Base-by-base conservation (phyloP, 2,113 vertebrate species). In the Gallinago jamesoni region DNA sequence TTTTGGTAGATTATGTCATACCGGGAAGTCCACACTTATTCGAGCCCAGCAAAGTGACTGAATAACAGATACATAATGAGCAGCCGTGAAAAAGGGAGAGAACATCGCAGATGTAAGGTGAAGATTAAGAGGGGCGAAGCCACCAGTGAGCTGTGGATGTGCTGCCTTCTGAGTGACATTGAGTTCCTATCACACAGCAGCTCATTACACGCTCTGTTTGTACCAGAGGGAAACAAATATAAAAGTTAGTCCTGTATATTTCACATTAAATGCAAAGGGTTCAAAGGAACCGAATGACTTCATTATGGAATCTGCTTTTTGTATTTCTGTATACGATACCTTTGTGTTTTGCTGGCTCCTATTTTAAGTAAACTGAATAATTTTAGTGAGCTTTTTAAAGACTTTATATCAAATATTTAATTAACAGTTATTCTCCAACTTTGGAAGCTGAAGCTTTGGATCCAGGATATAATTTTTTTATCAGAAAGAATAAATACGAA, bases 121-220 rank as follows among this genome's bases (percentile, higher is more conserved):
- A 56, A 84, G 91, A 94, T 89, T 85, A 96, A 93, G 91, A 89
- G 84, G 68, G 89, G 67, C 62, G 94, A 84, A 96, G 87, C 68
- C 94, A 94, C 52, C 77, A 72, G 70, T 33, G 88, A 91, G 92
- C 93, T 92, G 70, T 10, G 90, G 52, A 62, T 31, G 77, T 68
- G 94, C 24, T 83, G 87, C 77, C 91, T 93, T 89, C 84, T n/a
- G 89, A 93, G 91, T 93, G 95, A 95, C 96, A 91, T 79, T 62
- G 80, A 66, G 94, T 39, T 86, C n/a, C 1, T 66, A 85, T 79
- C 66, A 89, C 43, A 81, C 70, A 53, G 87, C 57, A 75, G 84
- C 79, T 88, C 79, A 43, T 77, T 84, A 72, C 37, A 4, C 52
- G 47, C 16, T 30, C 53, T 76, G 84, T 82, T 87, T 92, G 85